Conservation (phyloP, 2,888 invertebrate species). For the Vandiemenella viatica region DNA sequence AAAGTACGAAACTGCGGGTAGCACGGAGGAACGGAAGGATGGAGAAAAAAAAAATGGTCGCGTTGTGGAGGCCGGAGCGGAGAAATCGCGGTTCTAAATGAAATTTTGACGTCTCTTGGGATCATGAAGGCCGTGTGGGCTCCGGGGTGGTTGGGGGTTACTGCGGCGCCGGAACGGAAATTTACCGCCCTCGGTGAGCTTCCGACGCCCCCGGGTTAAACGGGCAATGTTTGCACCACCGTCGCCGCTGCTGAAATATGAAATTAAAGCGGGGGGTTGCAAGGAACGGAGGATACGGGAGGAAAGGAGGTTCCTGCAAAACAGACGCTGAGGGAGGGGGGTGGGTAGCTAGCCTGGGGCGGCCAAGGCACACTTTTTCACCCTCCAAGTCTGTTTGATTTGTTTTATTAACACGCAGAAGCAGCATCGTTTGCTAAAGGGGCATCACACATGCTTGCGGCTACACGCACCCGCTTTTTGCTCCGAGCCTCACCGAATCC, state of each 20-base stretch:
- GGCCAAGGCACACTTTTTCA: neutral
- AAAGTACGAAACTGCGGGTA: neutral
- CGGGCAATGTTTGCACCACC: constrained; percentile 1
- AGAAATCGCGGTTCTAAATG: constrained; percentile 16
- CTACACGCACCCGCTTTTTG: no score
- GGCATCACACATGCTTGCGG: no score
- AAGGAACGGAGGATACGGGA: neutral
- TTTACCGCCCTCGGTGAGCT: constrained; percentile 3
- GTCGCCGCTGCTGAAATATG: constrained; percentile 10
- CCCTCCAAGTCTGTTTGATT: neutral
- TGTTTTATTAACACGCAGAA: neutral
- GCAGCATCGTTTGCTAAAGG: no score
- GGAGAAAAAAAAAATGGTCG: constrained; percentile 4
- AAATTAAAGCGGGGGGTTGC: constrained; percentile 3
- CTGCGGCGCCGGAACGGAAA: no score
- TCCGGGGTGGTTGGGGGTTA: no score
- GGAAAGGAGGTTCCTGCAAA: no score
- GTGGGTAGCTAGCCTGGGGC: neutral
- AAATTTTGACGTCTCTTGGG: constrained; percentile 16
- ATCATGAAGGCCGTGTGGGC: constrained; percentile 14
- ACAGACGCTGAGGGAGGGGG: no score
- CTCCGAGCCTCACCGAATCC: no score
- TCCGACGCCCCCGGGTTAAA: constrained; percentile 1
- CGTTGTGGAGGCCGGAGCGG: neutral
- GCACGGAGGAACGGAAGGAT: neutral